Evolutionary conservation across 2,888 invertebrate species (phyloP), one percentile per base, ranked within the genome.

Genomic region (Anthoptus insignis): DNA sequence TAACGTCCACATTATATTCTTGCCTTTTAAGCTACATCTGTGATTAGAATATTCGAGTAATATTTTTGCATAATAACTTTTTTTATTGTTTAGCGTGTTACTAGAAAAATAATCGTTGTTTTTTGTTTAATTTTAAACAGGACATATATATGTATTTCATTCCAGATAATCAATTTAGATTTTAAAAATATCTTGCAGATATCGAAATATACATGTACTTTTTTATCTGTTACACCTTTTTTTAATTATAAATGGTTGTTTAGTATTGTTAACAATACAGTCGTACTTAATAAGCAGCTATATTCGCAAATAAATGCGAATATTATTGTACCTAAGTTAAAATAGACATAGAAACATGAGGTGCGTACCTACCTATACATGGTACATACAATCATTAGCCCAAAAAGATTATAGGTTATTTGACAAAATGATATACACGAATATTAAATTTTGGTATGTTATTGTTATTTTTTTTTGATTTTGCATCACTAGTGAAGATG

Each of bases 11-110:
- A 57, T 59, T 64, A 65, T 54, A 54, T 53, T 84, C 87, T 90
- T 90, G 89, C 89, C 89, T 81, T 77, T 72, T 74, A 77, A 78
- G 77, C 81, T 85, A 81, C 82, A 84, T 84, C 88, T 90, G 89
- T 91, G 89, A 91, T 91, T 85, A 77, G 79, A 76, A 73, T 80
- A 42, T 60, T 54, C 56, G 49, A 67, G 70, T 64, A 77, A 70
- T 72, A 76, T 76, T 76, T 73, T 78, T 77, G 80, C 82, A 81
- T 82, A 83, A 77, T 81, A 60, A 73, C 65, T 65, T 66, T 66
- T 68, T 74, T 69, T 65, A 72, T 70, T 66, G 63, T 67, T 72
- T 42, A 42, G 19, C 19, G 39, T 39, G 8, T 7, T 8, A 39
- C 3, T 42, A 42, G 19, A 42, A 19, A 21, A 19, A 19, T 42